Base-by-base conservation (phyloP, 2,797 vertebrate genomes). In the Somateria mollissima region DNA sequence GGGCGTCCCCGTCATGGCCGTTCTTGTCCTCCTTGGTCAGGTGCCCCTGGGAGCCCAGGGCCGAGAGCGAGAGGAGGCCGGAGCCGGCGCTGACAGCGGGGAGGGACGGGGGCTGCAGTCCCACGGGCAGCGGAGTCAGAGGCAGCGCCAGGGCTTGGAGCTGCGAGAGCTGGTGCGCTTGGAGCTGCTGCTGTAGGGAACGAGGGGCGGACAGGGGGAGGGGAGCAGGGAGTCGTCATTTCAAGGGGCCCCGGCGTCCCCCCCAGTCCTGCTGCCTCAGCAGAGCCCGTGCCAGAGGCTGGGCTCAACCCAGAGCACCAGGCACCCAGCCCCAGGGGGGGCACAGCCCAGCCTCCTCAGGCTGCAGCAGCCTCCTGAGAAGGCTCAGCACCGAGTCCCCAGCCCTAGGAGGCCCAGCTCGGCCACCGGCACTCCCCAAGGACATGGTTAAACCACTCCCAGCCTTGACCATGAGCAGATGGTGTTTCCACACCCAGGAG, bases 101-200 rank as follows among this genome's bases (percentile, higher is more conserved):
- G 84, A 99, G 98, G 9, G 98, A 98, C 0, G 99, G 99, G 25
- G 98, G 99, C 98, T 98, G 99, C 80, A 99, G 98, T 83, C 99
- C 99, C 98, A 99, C 98, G 0, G 99, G 99, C 87, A 99, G 98
- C 0, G 99, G 99, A 69, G 99, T 99, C 98, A 99, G 98, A 69
- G 99, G 99, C 96, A 99, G 98, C 60, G 99, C 99, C 80, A 99
- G 98, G 17, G 99, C 99, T 97, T 99, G 99, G 95, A 99, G 99
- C 98, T 99, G 99, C 10, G 99, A 99, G 96, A 99, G 98, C 98
- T 99, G 99, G 97, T 99, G 99, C 94, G 99, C 99, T 96, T 99
- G 99, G 96, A 99, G 99, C 98, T 99, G 99, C 99, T 99, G 99
- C 99, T 99, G 98, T 98, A 98, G 96, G 94, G 90, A 98, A 98